Evolutionary conservation across 2,888 invertebrate genomes (phyloP), one percentile per base, ranked within the genome.

Genomic region (Diarsia brunnea): DNA sequence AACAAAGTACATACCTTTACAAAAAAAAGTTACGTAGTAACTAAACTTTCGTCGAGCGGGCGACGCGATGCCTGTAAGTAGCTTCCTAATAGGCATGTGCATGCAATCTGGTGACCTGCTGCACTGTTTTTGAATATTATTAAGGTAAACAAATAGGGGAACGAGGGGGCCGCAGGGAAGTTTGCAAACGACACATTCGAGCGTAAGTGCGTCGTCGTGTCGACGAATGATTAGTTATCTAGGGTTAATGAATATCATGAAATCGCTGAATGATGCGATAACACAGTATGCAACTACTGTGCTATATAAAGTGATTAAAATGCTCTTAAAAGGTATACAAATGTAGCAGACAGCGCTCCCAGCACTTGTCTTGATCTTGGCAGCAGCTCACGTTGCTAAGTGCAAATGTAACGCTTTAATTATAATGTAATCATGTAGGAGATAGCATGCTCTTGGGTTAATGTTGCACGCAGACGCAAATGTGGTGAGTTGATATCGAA

Each of bases 241-340:
- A n/a, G n/a, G n/a, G n/a, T n/a, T n/a, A 5, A 38, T 81, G 71
- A 79, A 73, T 31, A 69, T 16, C 55, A 65, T 61, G 70, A 73
- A 45, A 65, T 21, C 63, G 38, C n/a, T 60, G 58, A 71, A 79
- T 73, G 64, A 70, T 65, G 51, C 38, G 45, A 31, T 45, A 10
- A 71, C 38, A 61, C 58, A 55, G 21, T 63, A 51, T 31, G 47
- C 27, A 61, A 64, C 58, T 61, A 67, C 69, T 66, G 74, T 75
- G 66, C 55, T 24, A 68, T 65, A 64, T 61, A 67, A 61, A 71
- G 55, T 71, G 43, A 71, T 73, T 72, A 60, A 75, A 75, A 69
- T 68, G 68, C 43, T 73, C 67, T 66, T 49, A 43, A 47, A 73
- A 79, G 77, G 70, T 68, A 61, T 24, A 38, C 53, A 63, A 68